These are phyloP conservation scores for Alloplasta piceator DNA, from an alignment of 2,888 invertebrate species.

Conservation along the genomic window DNA sequence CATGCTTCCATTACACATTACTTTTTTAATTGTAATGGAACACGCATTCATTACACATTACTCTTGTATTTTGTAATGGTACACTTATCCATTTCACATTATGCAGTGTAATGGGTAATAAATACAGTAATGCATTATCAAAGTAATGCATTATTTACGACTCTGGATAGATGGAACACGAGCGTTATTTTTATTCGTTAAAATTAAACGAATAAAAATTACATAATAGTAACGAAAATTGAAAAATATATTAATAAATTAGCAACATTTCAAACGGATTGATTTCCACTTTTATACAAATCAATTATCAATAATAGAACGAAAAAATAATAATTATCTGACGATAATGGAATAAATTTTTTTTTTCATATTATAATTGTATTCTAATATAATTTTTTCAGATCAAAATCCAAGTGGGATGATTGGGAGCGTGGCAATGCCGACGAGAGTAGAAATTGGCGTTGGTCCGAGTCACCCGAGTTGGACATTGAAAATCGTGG, in stretches of 20 bases:
- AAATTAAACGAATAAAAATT: too few relatives aligned
- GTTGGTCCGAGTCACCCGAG: conserved; percentile 92
- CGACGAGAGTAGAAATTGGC: conserved; percentile 85
- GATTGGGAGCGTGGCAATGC: conserved; percentile 69
- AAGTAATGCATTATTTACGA: too few relatives aligned
- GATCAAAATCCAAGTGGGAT: conserved; percentile 76
- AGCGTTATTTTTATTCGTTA: too few relatives aligned
- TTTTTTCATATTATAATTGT: background rate
- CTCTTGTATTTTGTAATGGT: too few relatives aligned
- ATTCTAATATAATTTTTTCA: conserved; percentile 6
- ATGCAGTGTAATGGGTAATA: too few relatives aligned
- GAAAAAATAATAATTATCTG: background rate
- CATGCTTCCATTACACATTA: too few relatives aligned
- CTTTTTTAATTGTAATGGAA: too few relatives aligned
- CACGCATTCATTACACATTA: too few relatives aligned
- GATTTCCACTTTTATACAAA: background rate
- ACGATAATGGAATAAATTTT: background rate
- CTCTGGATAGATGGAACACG: too few relatives aligned
- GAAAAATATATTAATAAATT: conserved; percentile 22
- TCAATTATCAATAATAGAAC: background rate
- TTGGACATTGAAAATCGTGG: conserved; percentile 66
- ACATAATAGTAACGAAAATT: too few relatives aligned
- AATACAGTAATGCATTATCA: too few relatives aligned
- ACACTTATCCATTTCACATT: too few relatives aligned
- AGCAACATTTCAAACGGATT: background rate